Evolutionary conservation across 2,888 invertebrate species (phyloP).

Genomic region (Ectemnius lituratus): DNA sequence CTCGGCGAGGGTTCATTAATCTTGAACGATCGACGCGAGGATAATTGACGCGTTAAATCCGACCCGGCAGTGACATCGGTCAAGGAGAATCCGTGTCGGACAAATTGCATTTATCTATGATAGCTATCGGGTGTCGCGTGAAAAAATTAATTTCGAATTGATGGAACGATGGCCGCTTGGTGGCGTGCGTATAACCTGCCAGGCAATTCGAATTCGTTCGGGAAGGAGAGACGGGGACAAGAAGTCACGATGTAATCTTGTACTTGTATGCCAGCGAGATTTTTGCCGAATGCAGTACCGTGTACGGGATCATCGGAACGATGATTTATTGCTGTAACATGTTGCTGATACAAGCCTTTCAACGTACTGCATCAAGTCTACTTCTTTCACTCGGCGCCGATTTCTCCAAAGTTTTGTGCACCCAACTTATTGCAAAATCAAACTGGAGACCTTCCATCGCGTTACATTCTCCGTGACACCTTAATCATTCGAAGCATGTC

Average conservation of each 20-base stretch:
- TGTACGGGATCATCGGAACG: conserved; percentile 2
- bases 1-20: conserved; percentile 18
- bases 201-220: conserved; percentile 5
- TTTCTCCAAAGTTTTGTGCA: not conserved
- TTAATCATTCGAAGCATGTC: no score
- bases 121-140: conserved; percentile 25
- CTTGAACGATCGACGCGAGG: conserved; percentile 4
- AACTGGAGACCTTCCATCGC: no score
- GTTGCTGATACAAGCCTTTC: not conserved
- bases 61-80: conserved; percentile 9
- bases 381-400: not conserved
- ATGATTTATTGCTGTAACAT: conserved; percentile 11
- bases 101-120: conserved; percentile 14
- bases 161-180: not conserved
- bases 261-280: not conserved
- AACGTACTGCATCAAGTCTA: not conserved
- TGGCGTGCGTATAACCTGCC: not conserved
- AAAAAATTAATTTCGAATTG: conserved; percentile 16
- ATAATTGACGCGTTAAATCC: not conserved
- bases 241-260: conserved; percentile 4
- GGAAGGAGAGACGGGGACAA: not conserved
- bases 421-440: not conserved
- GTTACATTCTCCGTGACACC: no score
- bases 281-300: not conserved
- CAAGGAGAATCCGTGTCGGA: not conserved